Evolutionary conservation across 2,797 vertebrate genomes (phyloP).

Genomic region (Sebastes trivittatus): DNA sequence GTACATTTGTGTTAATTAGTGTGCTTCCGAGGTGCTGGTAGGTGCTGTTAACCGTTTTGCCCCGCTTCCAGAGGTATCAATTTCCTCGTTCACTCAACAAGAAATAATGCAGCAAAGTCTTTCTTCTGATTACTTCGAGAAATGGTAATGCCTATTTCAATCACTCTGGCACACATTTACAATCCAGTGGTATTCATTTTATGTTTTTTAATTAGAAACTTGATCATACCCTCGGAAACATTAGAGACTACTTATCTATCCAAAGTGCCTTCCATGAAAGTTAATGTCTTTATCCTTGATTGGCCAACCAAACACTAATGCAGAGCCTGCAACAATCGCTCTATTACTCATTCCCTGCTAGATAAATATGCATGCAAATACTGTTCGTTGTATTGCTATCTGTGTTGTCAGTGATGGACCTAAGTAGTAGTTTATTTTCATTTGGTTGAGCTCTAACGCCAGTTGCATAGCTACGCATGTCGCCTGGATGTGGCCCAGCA

Average conservation of each 20-base stretch:
- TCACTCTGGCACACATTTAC: neutral
- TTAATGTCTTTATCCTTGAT: neutral
- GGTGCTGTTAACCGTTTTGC: neutral
- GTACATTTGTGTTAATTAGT: neutral
- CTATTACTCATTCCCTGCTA: neutral
- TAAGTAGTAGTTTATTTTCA: neutral
- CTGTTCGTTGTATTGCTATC: neutral
- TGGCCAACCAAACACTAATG: neutral
- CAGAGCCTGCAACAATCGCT: neutral
- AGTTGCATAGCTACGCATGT: neutral
- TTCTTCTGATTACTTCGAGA: neutral
- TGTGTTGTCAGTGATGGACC: neutral
- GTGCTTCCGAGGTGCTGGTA: neutral
- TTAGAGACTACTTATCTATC: conserved; percentile 8
- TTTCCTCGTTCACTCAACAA: neutral
- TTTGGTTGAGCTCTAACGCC: neutral
- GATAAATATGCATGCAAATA: neutral
- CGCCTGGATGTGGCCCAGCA: neutral
- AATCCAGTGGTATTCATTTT: neutral
- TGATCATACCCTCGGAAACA: neutral
- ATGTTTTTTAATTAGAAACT: conserved; percentile 2
- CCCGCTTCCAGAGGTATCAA: neutral
- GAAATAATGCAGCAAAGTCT: neutral
- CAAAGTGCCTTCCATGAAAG: conserved; percentile 59
- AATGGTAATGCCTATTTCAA: neutral